Evolutionary conservation across 2,113 vertebrate genomes (phyloP).

Genomic region (Misgurnus mizolepis): DNA sequence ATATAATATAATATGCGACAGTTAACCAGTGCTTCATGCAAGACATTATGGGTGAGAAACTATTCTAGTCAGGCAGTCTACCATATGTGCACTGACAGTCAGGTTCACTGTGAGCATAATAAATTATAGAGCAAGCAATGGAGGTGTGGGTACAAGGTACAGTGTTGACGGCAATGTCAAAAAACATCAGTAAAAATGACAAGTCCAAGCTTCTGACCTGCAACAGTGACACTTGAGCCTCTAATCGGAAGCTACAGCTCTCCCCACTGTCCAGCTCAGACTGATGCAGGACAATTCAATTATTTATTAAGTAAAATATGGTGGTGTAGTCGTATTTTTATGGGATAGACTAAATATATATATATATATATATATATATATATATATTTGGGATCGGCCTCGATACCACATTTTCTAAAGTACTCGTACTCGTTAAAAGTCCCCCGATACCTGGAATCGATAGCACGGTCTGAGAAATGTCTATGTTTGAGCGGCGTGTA

Average conservation of each 20-base stretch:
- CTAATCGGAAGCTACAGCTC: constrained; percentile 86
- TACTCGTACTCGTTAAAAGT: no score
- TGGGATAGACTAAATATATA: neutral
- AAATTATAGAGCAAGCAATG: constrained; percentile 72
- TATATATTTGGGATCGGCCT: no score
- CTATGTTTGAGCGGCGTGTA: no score
- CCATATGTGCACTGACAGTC: constrained; percentile 64
- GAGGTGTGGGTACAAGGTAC: constrained; percentile 39
- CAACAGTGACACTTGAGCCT: constrained; percentile 71
- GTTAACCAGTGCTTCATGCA: neutral
- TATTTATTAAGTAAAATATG: constrained; percentile 82
- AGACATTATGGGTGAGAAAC: neutral
- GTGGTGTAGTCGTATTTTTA: constrained; percentile 59
- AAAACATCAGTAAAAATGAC: constrained; percentile 76
- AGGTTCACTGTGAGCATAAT: constrained; percentile 66
- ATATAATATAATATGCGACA: no score
- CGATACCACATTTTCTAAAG: no score
- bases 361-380: no score
- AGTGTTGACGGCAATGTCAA: constrained; percentile 74
- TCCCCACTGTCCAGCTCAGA: constrained; percentile 74
- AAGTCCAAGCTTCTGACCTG: constrained; percentile 67
- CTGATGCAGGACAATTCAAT: constrained; percentile 77
- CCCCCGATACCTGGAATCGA: no score
- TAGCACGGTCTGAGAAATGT: no score
- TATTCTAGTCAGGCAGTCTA: constrained; percentile 22